Percentiles rank a stretch among this genome's conserved stretches.
Evolutionary conservation across 2,113 vertebrate species (phyloP).

Genomic region (Melanotaenia duboulayi): DNA sequence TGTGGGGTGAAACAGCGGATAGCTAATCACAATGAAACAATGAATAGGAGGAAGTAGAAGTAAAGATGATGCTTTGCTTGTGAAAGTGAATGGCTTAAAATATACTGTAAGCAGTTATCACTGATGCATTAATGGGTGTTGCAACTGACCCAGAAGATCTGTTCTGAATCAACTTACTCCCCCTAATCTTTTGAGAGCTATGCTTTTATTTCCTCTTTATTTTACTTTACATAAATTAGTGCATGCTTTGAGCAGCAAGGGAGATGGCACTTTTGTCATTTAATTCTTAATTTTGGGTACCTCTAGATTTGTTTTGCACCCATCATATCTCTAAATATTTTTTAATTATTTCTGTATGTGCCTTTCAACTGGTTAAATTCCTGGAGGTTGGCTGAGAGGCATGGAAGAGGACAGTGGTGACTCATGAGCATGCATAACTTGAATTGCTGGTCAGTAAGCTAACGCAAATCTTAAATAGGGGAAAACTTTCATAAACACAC

Average conservation of each 20-base stretch:
- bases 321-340: too few species aligned
- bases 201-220: neutral
- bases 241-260: too few species aligned
- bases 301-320: too few species aligned
- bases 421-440: too few species aligned
- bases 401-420: too few species aligned
- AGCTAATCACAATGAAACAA: slow-evolving; percentile 19
- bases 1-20: slow-evolving; percentile 17
- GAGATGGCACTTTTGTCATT: neutral
- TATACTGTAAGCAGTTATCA: slow-evolving; percentile 11
- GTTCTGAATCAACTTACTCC: slow-evolving; percentile 9
- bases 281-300: too few species aligned
- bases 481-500: too few species aligned
- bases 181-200: neutral
- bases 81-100: slow-evolving; percentile 7
- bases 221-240: neutral
- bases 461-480: too few species aligned
- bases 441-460: too few species aligned
- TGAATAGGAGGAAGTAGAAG: slow-evolving; percentile 42
- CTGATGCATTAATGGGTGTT: slow-evolving; percentile 5
- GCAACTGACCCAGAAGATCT: slow-evolving; percentile 18
- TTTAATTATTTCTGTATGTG: too few species aligned
- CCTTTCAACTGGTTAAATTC: too few species aligned
- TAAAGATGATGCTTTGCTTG: slow-evolving; percentile 27
- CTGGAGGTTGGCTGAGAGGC: too few species aligned